A percentile compares a stretch with the other conserved stretches of the same genome.
phyloP scores from a whole-genome alignment of 2,797 vertebrate species.

The Anguilla anguilla region DNA sequence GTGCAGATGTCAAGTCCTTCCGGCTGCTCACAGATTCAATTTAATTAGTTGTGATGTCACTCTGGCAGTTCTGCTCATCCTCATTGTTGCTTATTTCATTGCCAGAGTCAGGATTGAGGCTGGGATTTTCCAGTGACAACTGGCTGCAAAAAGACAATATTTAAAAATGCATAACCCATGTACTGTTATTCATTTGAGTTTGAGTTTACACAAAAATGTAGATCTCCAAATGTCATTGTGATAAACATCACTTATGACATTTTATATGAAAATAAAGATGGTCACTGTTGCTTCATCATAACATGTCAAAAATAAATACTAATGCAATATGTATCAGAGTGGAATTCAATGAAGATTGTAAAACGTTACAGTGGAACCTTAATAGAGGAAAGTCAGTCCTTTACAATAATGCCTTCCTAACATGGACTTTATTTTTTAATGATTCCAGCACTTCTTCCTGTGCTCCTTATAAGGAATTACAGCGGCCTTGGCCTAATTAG shows the following conservation, averaged over 20 bases:
- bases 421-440: neutral
- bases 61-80: neutral
- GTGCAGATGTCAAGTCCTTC: neutral
- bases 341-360: neutral
- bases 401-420: neutral
- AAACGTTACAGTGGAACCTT: neutral
- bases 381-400: neutral
- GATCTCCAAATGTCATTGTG: neutral
- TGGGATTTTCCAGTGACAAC: neutral
- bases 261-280: neutral
- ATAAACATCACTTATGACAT: neutral
- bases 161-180: neutral
- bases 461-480: neutral
- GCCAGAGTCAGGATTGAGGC: neutral
- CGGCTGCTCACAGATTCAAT: neutral
- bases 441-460: neutral
- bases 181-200: neutral
- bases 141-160: neutral
- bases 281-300: neutral
- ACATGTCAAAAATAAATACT: neutral
- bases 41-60: constrained; percentile 5
- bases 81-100: constrained; percentile 13
- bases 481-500: neutral
- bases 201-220: too few relatives aligned
- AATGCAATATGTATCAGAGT: neutral